phyloP scores from a whole-genome alignment of 2,888 invertebrate species.

The Acleris literana region DNA sequence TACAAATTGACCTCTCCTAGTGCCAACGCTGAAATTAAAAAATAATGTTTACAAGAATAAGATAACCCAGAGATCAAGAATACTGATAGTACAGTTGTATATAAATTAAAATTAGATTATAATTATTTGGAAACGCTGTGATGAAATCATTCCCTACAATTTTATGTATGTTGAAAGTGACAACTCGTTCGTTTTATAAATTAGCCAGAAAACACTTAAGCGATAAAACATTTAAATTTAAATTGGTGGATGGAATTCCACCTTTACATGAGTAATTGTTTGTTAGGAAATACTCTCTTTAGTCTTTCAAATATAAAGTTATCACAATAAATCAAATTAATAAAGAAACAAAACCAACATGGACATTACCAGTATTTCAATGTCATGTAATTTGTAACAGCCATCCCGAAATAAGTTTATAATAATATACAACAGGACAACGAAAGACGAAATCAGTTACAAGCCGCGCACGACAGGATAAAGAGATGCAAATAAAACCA shows the following conservation, averaged over 20 bases:
- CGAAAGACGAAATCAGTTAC: constrained; percentile 43
- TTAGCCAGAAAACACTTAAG: too few species aligned
- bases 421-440: constrained; percentile 48
- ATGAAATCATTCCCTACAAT: too few species aligned
- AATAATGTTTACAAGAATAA: constrained; percentile 19
- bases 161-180: too few species aligned
- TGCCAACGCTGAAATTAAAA: constrained; percentile 13
- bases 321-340: constrained; percentile 18
- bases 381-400: constrained; percentile 49
- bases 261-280: too few species aligned
- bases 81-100: constrained; percentile 3
- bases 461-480: constrained; percentile 35
- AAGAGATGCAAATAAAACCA: constrained; percentile 31
- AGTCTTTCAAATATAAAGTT: not conserved
- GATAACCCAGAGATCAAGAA: constrained; percentile 31
- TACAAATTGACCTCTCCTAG: constrained; percentile 20
- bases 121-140: too few species aligned
- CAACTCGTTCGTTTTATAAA: too few species aligned
- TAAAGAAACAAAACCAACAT: constrained; percentile 26
- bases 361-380: constrained; percentile 45
- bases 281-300: too few species aligned
- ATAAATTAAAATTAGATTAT: not conserved
- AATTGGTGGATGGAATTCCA: too few species aligned
- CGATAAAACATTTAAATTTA: too few species aligned
- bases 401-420: constrained; percentile 48